These are phyloP conservation scores for Amblyjoppa fuscipennis DNA, from an alignment of 2,888 invertebrate species.

Conservation along the genomic window DNA sequence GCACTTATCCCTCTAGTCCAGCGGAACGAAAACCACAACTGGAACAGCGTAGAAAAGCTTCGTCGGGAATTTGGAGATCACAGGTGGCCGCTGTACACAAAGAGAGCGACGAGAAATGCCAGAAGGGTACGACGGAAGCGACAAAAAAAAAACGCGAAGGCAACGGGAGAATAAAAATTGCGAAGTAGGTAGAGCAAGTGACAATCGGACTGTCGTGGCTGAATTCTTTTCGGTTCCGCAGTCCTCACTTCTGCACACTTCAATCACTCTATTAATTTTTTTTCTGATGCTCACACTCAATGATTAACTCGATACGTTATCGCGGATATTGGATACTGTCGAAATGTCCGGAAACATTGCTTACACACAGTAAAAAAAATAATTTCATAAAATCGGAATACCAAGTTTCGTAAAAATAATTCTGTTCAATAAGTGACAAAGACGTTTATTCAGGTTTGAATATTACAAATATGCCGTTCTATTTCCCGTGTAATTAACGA, in stretches of 20 bases:
- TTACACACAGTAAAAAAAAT: no score
- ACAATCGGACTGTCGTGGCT: constrained; percentile 29
- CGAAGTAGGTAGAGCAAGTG: constrained; percentile 45
- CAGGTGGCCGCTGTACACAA: not conserved
- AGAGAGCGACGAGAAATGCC: not conserved
- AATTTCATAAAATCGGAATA: no score
- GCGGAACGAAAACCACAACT: no score
- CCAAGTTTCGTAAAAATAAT: no score
- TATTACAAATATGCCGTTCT: no score
- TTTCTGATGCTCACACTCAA: no score
- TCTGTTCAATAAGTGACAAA: no score
- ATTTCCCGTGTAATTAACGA: no score
- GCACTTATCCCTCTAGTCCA: not conserved
- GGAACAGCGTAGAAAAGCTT: not conserved
- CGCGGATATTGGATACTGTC: not conserved
- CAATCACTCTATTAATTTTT: not conserved
- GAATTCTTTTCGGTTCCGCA: constrained; percentile 18
- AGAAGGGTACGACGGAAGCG: not conserved
- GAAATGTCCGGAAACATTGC: not conserved
- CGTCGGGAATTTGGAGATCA: not conserved
- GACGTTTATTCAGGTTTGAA: no score
- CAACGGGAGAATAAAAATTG: constrained; percentile 3
- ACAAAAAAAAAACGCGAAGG: constrained; percentile 9
- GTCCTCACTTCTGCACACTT: constrained; percentile 22
- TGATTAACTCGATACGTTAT: no score